Conservation (phyloP, 2,113 vertebrate genomes). For the Odocoileus virginianus region DNA sequence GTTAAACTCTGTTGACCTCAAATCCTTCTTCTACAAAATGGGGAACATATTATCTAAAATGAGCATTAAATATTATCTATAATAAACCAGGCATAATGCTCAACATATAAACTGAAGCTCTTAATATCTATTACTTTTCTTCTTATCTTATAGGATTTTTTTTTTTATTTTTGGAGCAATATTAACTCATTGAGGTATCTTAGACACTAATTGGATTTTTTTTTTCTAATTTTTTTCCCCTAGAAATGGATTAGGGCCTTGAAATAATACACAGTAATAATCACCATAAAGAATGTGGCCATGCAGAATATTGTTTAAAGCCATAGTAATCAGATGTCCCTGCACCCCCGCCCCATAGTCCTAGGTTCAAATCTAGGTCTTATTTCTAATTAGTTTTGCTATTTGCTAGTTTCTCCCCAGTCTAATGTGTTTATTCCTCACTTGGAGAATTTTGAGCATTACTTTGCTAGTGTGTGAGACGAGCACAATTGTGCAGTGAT, state of each 20-base stretch:
- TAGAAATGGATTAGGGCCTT: not conserved
- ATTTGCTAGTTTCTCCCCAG: not conserved
- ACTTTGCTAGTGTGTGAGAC: not conserved
- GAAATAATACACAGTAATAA: not conserved
- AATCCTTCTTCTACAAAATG: not conserved
- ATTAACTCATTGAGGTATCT: not conserved
- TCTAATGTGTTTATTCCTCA: not conserved
- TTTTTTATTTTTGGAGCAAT: not conserved
- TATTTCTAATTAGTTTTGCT: not conserved
- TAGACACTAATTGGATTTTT: not conserved
- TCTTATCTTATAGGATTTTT: not conserved
- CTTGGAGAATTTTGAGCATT: not conserved
- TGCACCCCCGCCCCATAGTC: rapidly evolving
- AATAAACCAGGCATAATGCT: not conserved
- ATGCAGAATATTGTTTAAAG: not conserved
- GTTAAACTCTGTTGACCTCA: not conserved
- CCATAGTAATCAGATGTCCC: not conserved
- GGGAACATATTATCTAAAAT: not conserved
- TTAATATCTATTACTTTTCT: not conserved
- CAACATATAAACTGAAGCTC: not conserved
- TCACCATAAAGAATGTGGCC: not conserved
- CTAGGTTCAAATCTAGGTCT: not conserved
- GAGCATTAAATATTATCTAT: not conserved
- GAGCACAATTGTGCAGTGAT: not conserved
- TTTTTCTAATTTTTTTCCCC: not conserved